Evolutionary conservation across 2,113 vertebrate genomes (phyloP), one percentile per base, ranked within the genome.

Genomic region (Paradisaea rubra): DNA sequence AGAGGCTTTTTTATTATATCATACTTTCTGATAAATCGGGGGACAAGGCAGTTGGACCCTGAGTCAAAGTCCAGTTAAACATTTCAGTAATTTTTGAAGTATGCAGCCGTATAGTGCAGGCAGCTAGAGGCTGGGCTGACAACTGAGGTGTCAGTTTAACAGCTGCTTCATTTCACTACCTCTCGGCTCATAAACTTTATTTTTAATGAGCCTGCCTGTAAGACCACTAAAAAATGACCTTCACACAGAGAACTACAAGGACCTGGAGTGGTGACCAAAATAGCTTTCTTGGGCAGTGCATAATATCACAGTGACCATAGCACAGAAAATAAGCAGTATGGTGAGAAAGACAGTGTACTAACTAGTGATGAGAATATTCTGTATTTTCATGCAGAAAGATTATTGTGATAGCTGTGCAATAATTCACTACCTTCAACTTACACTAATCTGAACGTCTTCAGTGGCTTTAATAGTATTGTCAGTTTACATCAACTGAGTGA

Each of bases 181-280:
- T 94, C 78, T 60, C 27, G 49, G 81, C 60, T 95, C 92, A 96
- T 95, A 95, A 96, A 97, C 81, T 95, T 96, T 64, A 81, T 93
- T 93, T 89, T 96, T 96, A 89, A 95, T 87, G 79, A 95, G 37
- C 73, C 49, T 94, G 79, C 76, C 81, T 93, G 52, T 65, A 93
- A 95, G 74, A 83, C 73, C 76, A 94, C 81, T 96, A 95, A 94
- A 96, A 96, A 89, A 69, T 88, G 94, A 95, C 95, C 95, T 96
- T 96, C 94, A 89, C 45, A 76, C 53, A 72, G 77, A 73, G 52
- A 91, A 69, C 64, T 93, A 45, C 68, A 94, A 94, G 88, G 84
- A 70, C 86, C 89, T 86, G 52, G 28, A 71, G 22, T 78, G 52
- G 39, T 90, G 78, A 85, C 70, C 63, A 82, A 86, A 95, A 89